Conservation (phyloP, 2,888 invertebrate species). For the Rotaria socialis region DNA sequence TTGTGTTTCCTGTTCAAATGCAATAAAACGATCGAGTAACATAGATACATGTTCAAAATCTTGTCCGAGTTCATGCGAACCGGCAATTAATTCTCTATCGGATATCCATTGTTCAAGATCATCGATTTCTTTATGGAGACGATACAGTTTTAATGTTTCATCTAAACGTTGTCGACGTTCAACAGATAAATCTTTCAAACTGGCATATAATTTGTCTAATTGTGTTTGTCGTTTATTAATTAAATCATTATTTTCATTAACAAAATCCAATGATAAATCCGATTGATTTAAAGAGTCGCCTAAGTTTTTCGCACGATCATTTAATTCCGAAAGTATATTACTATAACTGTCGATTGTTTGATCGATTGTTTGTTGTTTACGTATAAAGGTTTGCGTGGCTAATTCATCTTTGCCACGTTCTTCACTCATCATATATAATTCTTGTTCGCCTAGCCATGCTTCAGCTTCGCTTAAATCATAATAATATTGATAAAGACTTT, state of each 20-base stretch:
- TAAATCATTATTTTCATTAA: conserved; percentile 3
- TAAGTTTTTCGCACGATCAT: neutral
- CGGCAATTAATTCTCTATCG: conserved; percentile 92
- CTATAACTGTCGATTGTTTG: conserved; percentile 10
- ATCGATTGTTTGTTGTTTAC: conserved; percentile 30
- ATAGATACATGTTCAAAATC: conserved; percentile 86
- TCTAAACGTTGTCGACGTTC: conserved; percentile 91
- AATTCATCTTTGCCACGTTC: conserved; percentile 56
- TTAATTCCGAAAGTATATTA: neutral
- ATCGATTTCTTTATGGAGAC: conserved; percentile 91
- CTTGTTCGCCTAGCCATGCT: conserved; percentile 99
- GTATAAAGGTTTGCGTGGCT: conserved; percentile 32
- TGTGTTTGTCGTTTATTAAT: conserved; percentile 60
- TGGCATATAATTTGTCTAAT: conserved; percentile 95
- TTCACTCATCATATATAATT: conserved; percentile 99
- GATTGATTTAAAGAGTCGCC: neutral
- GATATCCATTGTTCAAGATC: conserved; percentile 99
- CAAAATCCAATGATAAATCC: neutral
- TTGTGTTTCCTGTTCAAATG: conserved; percentile 94
- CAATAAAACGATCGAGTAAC: conserved; percentile 85
- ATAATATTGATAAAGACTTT: conserved; percentile 89
- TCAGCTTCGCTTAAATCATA: conserved; percentile 99
- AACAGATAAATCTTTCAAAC: conserved; percentile 89
- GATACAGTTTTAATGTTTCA: conserved; percentile 82
- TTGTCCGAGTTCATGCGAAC: conserved; percentile 92